Percentiles rank a stretch among this genome's conserved stretches.
phyloP scores from a whole-genome alignment of 2,113 vertebrate species.

The Procavia capensis region DNA sequence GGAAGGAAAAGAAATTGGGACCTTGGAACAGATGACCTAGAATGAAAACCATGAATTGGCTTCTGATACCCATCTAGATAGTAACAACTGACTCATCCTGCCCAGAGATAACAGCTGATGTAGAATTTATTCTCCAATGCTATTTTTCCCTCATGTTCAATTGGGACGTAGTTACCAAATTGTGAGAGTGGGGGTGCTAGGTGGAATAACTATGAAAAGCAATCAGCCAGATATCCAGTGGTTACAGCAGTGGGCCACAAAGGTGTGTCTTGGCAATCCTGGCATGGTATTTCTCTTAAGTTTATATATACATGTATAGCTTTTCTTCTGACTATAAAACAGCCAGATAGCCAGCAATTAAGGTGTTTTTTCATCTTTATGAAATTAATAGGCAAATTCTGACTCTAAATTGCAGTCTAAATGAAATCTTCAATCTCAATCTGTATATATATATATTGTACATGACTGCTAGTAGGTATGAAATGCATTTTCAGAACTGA shows the following conservation, averaged over 20 bases:
- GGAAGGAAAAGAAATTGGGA: conserved; percentile 50
- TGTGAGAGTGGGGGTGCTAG: conserved; percentile 43
- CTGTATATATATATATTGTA: conserved; percentile 99
- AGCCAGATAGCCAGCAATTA: conserved; percentile 92
- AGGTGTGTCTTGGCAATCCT: conserved; percentile 67
- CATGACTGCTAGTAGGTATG: conserved; percentile 98
- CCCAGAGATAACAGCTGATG: neutral
- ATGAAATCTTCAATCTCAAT: conserved; percentile 95
- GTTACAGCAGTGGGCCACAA: conserved; percentile 70
- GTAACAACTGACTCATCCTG: conserved; percentile 63
- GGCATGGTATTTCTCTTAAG: conserved; percentile 74
- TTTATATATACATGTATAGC: conserved; percentile 79
- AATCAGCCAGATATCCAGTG: conserved; percentile 16
- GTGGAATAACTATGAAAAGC: conserved; percentile 30
- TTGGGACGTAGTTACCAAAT: conserved; percentile 44
- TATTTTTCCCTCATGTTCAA: conserved; percentile 65
- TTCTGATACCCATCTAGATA: conserved; percentile 45
- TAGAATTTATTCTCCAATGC: conserved; percentile 65
- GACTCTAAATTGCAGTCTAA: conserved; percentile 91
- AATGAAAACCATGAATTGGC: conserved; percentile 46
- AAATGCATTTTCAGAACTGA: conserved; percentile 97
- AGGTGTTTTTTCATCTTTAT: conserved; percentile 94
- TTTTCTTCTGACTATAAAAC: conserved; percentile 80
- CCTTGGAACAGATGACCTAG: conserved; percentile 47
- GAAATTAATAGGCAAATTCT: conserved; percentile 93